These are phyloP conservation scores for Acanthaster planci DNA, from an alignment of 35 echinoderm and acorn worm genomes.

Conservation along the genomic window DNA sequence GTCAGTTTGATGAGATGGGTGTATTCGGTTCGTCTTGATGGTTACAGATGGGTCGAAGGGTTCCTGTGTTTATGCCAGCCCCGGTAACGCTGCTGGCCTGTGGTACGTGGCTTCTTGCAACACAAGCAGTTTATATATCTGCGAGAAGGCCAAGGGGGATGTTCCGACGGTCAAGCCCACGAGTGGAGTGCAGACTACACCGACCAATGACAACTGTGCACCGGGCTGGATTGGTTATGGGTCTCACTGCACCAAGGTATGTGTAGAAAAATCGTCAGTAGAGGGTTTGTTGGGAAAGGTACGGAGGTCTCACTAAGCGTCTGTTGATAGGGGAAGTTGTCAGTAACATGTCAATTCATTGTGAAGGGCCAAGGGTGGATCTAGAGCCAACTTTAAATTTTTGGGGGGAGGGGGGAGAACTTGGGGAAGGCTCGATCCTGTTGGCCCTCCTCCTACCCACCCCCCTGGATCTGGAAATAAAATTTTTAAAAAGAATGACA, in stretches of 20 bases:
- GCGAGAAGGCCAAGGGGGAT: conserved; percentile 64
- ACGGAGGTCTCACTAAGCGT: too few relatives aligned
- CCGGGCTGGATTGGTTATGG: conserved; percentile 85
- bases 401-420: too few relatives aligned
- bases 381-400: too few relatives aligned
- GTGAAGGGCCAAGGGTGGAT: too few relatives aligned
- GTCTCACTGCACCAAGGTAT: conserved; percentile 75
- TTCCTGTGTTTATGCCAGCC: conserved; percentile 58
- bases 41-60: conserved; percentile 74
- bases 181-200: conserved; percentile 38
- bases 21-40: too few relatives aligned
- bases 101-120: conserved; percentile 64
- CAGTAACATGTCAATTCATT: neutral
- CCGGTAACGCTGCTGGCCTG: conserved; percentile 66
- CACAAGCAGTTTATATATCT: conserved; percentile 57
- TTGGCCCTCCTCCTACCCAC: too few relatives aligned
- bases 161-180: conserved; percentile 53
- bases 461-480: too few relatives aligned
- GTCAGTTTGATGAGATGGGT: too few relatives aligned
- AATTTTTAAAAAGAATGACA: too few relatives aligned
- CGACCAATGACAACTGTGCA: conserved; percentile 61
- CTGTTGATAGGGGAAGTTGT: too few relatives aligned
- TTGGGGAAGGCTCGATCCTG: too few relatives aligned
- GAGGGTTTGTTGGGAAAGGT: too few relatives aligned
- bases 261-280: neutral